A percentile compares a stretch with the other conserved stretches of the same genome.
These are phyloP conservation scores for Rhynchopsitta pachyrhyncha DNA, from an alignment of 2,113 vertebrate species.

Conservation along the genomic window DNA sequence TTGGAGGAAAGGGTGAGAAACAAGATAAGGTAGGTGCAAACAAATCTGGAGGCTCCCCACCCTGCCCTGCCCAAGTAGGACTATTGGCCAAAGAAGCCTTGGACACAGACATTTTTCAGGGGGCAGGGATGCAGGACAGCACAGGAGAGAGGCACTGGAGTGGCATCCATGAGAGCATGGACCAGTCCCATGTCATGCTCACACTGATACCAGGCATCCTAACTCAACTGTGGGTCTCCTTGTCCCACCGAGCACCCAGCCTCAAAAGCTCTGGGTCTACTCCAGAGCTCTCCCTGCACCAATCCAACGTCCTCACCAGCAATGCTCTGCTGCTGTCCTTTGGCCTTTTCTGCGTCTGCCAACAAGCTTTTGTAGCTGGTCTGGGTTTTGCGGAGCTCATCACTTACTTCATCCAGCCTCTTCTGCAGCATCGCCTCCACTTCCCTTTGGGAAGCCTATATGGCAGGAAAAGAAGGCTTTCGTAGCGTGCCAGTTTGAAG, in stretches of 20 bases:
- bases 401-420: constrained; percentile 85
- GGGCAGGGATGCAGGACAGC: background rate
- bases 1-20: background rate
- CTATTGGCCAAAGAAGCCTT: background rate
- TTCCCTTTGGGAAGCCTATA: constrained; percentile 80
- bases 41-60: background rate
- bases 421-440: constrained; percentile 83
- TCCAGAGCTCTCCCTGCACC: background rate
- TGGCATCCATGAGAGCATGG: accelerated
- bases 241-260: background rate
- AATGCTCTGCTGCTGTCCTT: constrained; percentile 79
- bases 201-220: background rate
- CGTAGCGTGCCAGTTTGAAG: accelerated
- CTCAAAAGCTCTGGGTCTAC: background rate
- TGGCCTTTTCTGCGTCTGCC: constrained; percentile 79
- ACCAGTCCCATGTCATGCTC: background rate
- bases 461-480: background rate
- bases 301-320: constrained; percentile 71
- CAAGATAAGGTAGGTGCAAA: background rate
- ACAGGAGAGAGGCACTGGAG: accelerated
- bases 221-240: background rate
- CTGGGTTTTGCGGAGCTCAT: constrained; percentile 85
- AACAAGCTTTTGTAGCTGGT: constrained; percentile 79
- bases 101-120: background rate
- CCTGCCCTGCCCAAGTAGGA: background rate